phyloP scores from a whole-genome alignment of 1,140 invertebrate species.

The Leptinotarsa undecemlineata region DNA sequence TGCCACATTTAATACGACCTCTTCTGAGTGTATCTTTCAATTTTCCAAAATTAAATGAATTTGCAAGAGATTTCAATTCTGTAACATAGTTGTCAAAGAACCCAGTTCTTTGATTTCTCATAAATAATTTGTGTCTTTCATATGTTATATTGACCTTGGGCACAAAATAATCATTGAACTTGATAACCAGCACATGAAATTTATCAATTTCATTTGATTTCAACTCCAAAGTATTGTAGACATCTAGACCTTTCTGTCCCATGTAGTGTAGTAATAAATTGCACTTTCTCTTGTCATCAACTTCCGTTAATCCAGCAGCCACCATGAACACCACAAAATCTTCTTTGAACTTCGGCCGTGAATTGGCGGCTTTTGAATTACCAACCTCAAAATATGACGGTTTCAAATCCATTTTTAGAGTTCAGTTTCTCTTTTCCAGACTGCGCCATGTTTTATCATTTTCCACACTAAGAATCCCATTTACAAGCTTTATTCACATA shows the following conservation, averaged over 20 bases:
- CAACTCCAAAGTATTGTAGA: too few species aligned
- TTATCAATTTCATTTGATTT: too few species aligned
- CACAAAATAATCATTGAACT: too few species aligned
- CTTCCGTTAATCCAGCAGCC: not conserved
- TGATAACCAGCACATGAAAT: too few species aligned
- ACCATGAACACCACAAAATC: not conserved
- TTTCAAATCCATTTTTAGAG: not conserved
- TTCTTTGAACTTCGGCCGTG: not conserved
- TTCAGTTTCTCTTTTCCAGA: not conserved
- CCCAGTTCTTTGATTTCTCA: too few species aligned
- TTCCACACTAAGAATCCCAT: not conserved
- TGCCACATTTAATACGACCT: too few species aligned
- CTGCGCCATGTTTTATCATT: not conserved
- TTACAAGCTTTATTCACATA: not conserved
- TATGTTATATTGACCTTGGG: too few species aligned
- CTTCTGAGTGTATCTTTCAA: too few species aligned
- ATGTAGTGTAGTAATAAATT: not conserved
- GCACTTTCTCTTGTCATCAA: not conserved
- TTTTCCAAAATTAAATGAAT: too few species aligned
- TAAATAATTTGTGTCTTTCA: too few species aligned
- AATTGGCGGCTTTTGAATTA: not conserved
- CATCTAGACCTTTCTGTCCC: not conserved
- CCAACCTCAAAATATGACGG: not conserved
- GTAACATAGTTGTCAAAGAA: too few species aligned
- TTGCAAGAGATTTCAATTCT: too few species aligned